These are phyloP conservation scores for Polyodon spathula DNA, from an alignment of 2,113 vertebrate species.

Conservation along the genomic window DNA sequence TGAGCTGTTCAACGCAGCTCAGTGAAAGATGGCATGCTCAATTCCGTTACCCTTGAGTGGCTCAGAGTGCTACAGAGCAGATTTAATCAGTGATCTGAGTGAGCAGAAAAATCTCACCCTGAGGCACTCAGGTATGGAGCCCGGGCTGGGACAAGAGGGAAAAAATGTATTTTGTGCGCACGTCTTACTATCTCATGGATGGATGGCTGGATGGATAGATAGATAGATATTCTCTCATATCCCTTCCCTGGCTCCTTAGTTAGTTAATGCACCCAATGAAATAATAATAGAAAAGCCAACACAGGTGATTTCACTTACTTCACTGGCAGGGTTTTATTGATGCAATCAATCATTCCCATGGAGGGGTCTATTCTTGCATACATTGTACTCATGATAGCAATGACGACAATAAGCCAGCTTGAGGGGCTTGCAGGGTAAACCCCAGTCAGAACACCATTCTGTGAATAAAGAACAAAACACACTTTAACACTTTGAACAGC, in stretches of 20 bases:
- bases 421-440: conserved; percentile 91
- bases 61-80: too few relatives aligned
- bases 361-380: conserved; percentile 73
- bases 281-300: background rate
- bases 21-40: too few relatives aligned
- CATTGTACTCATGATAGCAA: conserved; percentile 73
- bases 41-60: too few relatives aligned
- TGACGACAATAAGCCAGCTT: conserved; percentile 80
- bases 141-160: too few relatives aligned
- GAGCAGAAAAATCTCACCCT: too few relatives aligned
- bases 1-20: too few relatives aligned
- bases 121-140: too few relatives aligned
- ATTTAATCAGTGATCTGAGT: too few relatives aligned
- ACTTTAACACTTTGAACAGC: background rate
- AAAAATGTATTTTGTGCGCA: too few relatives aligned
- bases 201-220: too few relatives aligned
- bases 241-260: background rate
- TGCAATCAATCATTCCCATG: conserved; percentile 66
- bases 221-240: too few relatives aligned
- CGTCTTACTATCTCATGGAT: too few relatives aligned
- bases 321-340: conserved; percentile 61
- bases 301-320: conserved; percentile 52
- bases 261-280: background rate
- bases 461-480: conserved; percentile 20
- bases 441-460: conserved; percentile 82